Evolutionary conservation across 2,113 vertebrate genomes (phyloP).

Genomic region (Dasyornis broadbenti): DNA sequence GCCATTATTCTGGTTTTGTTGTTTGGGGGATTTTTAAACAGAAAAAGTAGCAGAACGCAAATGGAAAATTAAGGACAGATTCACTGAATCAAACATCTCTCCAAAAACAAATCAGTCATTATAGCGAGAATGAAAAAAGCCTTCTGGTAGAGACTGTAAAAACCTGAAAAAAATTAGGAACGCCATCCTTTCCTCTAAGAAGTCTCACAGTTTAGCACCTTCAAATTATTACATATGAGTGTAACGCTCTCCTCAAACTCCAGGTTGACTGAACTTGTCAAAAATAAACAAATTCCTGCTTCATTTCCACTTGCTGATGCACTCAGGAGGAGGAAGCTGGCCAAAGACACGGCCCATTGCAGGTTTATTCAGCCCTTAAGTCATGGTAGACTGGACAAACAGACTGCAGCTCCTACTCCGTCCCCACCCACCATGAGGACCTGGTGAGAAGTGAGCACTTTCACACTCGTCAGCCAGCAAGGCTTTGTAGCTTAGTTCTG

Average conservation of each 20-base stretch:
- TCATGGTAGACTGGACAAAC: not conserved
- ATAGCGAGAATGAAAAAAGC: not conserved
- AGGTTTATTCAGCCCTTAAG: slow-evolving; percentile 24
- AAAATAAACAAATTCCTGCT: slow-evolving; percentile 14
- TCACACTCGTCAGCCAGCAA: not conserved
- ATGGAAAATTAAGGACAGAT: slow-evolving; percentile 6
- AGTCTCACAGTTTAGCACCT: not conserved
- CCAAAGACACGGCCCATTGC: slow-evolving; percentile 1
- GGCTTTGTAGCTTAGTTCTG: not conserved
- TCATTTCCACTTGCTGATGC: not conserved
- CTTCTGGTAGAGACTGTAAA: not conserved
- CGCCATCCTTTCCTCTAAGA: not conserved
- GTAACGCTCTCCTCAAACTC: not conserved
- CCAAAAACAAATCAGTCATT: slow-evolving; percentile 33
- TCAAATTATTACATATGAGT: not conserved
- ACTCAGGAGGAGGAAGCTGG: not conserved
- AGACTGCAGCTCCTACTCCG: not conserved
- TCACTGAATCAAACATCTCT: not conserved
- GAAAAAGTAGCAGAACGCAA: not conserved
- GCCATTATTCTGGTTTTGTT: not conserved
- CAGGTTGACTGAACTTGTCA: not conserved
- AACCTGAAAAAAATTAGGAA: not conserved
- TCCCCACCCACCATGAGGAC: not conserved
- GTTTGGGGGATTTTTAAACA: not conserved
- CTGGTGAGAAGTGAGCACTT: not conserved